A percentile compares a stretch with the other conserved stretches of the same genome.
These are phyloP conservation scores for Promerops cafer DNA, from an alignment of 2,113 vertebrate species.

Conservation along the genomic window DNA sequence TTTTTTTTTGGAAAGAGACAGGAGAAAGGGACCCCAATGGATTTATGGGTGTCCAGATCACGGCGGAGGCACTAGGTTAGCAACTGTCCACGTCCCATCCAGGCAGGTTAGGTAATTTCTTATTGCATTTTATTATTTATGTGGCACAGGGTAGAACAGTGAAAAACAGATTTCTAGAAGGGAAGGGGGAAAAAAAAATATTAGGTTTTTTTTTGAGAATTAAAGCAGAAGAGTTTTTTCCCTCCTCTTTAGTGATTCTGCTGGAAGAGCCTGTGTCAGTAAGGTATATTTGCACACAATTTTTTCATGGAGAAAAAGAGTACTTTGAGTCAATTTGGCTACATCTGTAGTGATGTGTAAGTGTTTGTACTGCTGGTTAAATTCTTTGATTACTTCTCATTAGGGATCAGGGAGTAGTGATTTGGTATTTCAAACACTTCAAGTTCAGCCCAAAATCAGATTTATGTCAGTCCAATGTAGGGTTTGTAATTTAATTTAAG, in stretches of 20 bases:
- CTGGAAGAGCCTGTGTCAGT: constrained; percentile 5
- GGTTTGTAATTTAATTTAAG: constrained; percentile 69
- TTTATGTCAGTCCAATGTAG: constrained; percentile 63
- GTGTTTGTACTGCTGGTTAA: constrained; percentile 64
- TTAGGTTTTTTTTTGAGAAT: background rate
- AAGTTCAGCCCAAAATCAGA: constrained; percentile 71
- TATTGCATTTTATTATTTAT: background rate
- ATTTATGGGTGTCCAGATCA: background rate
- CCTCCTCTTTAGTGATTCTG: background rate
- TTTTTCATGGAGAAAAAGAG: constrained; percentile 45
- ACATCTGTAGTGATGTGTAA: constrained; percentile 61
- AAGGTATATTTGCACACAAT: constrained; percentile 47
- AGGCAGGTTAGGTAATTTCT: background rate
- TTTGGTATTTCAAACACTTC: constrained; percentile 71
- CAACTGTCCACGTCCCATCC: background rate
- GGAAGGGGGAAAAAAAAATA: background rate
- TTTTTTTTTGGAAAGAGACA: background rate
- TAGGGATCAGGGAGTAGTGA: constrained; percentile 66
- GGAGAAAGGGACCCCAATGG: background rate
- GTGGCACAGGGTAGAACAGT: background rate
- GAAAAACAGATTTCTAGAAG: background rate
- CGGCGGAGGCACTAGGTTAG: background rate
- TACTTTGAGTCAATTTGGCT: constrained; percentile 67
- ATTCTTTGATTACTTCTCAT: constrained; percentile 76
- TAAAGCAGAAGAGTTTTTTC: background rate